Evolutionary conservation across 2,888 invertebrate genomes (phyloP).

Genomic region (Spodoptera picta): DNA sequence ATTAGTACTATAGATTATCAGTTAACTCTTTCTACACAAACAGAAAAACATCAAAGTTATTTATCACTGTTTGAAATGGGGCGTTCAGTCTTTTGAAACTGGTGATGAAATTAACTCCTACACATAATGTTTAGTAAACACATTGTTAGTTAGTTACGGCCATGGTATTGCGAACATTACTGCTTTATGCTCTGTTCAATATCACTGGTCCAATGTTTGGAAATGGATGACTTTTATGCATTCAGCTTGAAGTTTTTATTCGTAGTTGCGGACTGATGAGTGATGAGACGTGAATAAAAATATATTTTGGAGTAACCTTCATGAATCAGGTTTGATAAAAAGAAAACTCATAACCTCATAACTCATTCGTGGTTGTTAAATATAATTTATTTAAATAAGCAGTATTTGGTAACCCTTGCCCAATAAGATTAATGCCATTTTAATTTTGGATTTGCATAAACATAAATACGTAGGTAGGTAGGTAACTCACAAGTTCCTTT

Average conservation of each 20-base stretch:
- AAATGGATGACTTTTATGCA: conserved; percentile 14
- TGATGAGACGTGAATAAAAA: too few relatives aligned
- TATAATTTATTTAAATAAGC: too few relatives aligned
- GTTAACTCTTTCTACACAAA: neutral
- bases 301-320: too few relatives aligned
- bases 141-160: conserved; percentile 26
- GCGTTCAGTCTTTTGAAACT: conserved; percentile 34
- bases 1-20: neutral
- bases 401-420: too few relatives aligned
- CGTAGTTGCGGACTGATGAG: too few relatives aligned
- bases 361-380: too few relatives aligned
- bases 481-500: neutral
- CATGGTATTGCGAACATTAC: conserved; percentile 9
- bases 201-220: conserved; percentile 13
- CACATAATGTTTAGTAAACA: conserved; percentile 46
- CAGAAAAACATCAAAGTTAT: conserved; percentile 15
- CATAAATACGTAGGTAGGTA: too few relatives aligned
- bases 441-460: too few relatives aligned
- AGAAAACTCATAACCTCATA: too few relatives aligned
- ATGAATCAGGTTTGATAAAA: too few relatives aligned
- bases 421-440: too few relatives aligned
- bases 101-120: conserved; percentile 39
- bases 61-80: conserved; percentile 27
- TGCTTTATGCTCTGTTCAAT: conserved; percentile 18
- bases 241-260: neutral